These are phyloP conservation scores for Leucophenga varia DNA, from an alignment of 1,140 invertebrate genomes.

Conservation along the genomic window DNA sequence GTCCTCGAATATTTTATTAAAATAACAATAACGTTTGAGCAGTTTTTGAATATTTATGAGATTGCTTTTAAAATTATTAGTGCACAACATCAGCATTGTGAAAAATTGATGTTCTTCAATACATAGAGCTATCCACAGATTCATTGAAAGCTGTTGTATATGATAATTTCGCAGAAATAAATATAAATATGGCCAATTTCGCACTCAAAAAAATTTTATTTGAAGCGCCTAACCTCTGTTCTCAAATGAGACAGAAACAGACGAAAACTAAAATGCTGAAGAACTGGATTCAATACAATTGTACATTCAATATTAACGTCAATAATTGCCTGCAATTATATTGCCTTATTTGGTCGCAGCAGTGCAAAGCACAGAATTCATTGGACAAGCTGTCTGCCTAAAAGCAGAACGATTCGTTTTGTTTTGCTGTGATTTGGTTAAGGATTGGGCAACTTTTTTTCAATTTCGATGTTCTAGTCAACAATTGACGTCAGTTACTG, in stretches of 20 bases:
- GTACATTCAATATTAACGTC: conserved; percentile 44
- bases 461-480: conserved; percentile 54
- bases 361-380: conserved; percentile 17
- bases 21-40: conserved; percentile 7
- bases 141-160: conserved; percentile 3
- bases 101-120: too few relatives aligned
- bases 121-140: conserved; percentile 14
- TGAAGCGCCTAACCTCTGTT: too few relatives aligned
- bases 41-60: conserved; percentile 53
- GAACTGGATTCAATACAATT: conserved; percentile 13
- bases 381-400: too few relatives aligned
- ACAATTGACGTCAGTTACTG: conserved; percentile 43
- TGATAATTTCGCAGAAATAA: conserved; percentile 2
- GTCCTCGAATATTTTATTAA: neutral
- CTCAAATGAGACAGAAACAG: neutral
- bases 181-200: conserved; percentile 1
- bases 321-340: conserved; percentile 52
- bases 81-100: too few relatives aligned
- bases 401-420: neutral
- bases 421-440: too few relatives aligned
- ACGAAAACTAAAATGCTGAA: neutral
- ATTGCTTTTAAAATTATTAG: conserved; percentile 53
- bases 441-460: too few relatives aligned
- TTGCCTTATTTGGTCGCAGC: conserved; percentile 45
- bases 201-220: neutral